Base-by-base conservation (phyloP, 2,113 vertebrate genomes). In the Dipodomys spectabilis region DNA sequence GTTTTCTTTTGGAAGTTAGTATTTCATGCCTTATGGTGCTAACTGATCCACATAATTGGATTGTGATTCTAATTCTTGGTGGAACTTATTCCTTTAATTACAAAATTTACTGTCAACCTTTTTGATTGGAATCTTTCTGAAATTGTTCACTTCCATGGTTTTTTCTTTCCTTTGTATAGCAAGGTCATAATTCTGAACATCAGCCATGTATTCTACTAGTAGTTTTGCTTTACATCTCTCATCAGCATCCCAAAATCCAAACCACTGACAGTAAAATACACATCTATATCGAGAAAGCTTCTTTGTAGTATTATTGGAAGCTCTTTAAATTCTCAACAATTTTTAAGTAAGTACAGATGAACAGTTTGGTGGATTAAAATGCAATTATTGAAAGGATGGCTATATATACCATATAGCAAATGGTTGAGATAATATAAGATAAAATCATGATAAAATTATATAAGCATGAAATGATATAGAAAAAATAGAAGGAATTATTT, bases 341-440 rank as follows among this genome's bases (percentile, higher is more conserved):
- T 23, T 90, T 53, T 88, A 65, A 64, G 44, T 79, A 82, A 89
- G 27, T 91, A 92, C 19, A 78, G 4, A 77, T 94, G 57, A 86
- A 83, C 7, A 82, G n/a, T 72, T 88, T 79, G 25, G 35, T 91
- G 81, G 92, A 91, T 91, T 95, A 92, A 86, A 93, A 92, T 87
- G 64, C 87, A 94, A 49, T 94, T 84, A 91, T 96, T 95, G 84
- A 96, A 94, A 96, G 88, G 78, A 94, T 95, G 75, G 22, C 88
- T 64, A 23, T 53, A 91, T 60, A 96, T 77, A 88, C n/a, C 90
- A 86, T 22, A 77, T 77, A 86, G 71, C 80, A 93, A 90, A 67
- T 92, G 19, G 60, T 95, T 95, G 44, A 39, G 27, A 84, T 62
- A 89, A 60, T 87, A 86, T 49, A 84, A 71, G 30, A 83, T 92